A percentile compares a stretch with the other conserved stretches of the same genome.
phyloP scores from a whole-genome alignment of 2,888 invertebrate species.

The Leptarthrus brevirostris region DNA sequence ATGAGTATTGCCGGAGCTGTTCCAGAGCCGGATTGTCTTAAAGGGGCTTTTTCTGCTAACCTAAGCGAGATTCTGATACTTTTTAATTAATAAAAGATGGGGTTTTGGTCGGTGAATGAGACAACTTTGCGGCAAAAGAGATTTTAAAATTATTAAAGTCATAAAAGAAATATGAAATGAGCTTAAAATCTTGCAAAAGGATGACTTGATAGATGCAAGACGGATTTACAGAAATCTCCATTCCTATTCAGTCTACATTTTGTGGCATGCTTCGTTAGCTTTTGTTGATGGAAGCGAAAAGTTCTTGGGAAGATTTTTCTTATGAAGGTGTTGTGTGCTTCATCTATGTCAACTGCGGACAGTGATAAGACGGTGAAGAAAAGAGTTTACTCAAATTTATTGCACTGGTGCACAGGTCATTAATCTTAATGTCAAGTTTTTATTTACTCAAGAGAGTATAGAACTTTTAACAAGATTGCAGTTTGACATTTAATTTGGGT shows the following conservation, averaged over 20 bases:
- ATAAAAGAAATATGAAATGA: slow-evolving; percentile 17
- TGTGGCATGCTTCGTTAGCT: background rate
- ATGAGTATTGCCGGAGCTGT: background rate
- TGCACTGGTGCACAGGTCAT: slow-evolving; percentile 17
- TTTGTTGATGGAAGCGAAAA: slow-evolving; percentile 20
- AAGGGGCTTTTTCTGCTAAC: slow-evolving; percentile 1
- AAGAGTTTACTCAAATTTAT: slow-evolving; percentile 20
- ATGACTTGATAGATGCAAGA: slow-evolving; percentile 22
- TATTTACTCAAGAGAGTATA: background rate
- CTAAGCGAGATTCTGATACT: background rate
- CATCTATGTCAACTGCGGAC: background rate
- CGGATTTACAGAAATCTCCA: slow-evolving; percentile 4
- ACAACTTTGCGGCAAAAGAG: background rate
- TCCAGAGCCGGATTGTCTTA: background rate
- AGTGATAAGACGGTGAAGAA: background rate
- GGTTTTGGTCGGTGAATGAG: background rate
- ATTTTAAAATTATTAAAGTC: slow-evolving; percentile 22
- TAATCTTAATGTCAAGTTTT: slow-evolving; percentile 17
- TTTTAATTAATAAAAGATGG: too few species aligned
- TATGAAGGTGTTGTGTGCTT: background rate
- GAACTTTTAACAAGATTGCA: background rate
- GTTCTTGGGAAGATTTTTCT: background rate
- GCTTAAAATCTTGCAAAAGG: background rate
- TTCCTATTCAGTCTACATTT: background rate
- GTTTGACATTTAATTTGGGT: background rate